phyloP scores from a whole-genome alignment of 2,797 vertebrate genomes.

The Melopsittacus undulatus region DNA sequence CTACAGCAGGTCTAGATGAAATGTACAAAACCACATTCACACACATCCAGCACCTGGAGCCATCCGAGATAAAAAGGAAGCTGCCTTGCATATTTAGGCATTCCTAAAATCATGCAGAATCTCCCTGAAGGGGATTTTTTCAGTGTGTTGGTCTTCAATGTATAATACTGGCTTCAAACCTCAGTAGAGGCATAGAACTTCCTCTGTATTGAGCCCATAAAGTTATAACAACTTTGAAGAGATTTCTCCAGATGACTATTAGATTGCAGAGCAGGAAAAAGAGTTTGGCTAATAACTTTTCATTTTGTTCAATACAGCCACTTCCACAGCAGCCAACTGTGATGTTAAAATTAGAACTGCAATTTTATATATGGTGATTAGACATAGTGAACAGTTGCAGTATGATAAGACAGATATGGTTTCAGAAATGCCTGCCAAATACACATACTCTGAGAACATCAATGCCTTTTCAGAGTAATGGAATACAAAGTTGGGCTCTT shows the following conservation, averaged over 20 bases:
- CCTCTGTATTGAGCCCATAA: background rate
- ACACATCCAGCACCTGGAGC: background rate
- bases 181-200: background rate
- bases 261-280: conserved; percentile 29
- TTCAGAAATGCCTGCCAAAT: conserved; percentile 24
- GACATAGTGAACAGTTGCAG: background rate
- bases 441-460: background rate
- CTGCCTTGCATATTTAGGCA: background rate
- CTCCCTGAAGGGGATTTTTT: background rate
- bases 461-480: background rate
- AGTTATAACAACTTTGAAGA: background rate
- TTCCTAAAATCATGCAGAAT: background rate
- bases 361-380: background rate
- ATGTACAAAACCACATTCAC: background rate
- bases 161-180: background rate
- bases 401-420: background rate
- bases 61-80: background rate
- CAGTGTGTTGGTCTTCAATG: background rate
- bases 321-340: conserved; percentile 1
- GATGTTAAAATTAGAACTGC: conserved; percentile 39
- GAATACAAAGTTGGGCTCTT: background rate
- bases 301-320: conserved; percentile 32
- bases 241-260: conserved; percentile 46
- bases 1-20: background rate
- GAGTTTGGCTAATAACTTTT: conserved; percentile 49